Percentiles rank a stretch among this genome's conserved stretches.
These are phyloP conservation scores for Fundulus diaphanus DNA, from an alignment of 2,797 vertebrate species.

Conservation along the genomic window DNA sequence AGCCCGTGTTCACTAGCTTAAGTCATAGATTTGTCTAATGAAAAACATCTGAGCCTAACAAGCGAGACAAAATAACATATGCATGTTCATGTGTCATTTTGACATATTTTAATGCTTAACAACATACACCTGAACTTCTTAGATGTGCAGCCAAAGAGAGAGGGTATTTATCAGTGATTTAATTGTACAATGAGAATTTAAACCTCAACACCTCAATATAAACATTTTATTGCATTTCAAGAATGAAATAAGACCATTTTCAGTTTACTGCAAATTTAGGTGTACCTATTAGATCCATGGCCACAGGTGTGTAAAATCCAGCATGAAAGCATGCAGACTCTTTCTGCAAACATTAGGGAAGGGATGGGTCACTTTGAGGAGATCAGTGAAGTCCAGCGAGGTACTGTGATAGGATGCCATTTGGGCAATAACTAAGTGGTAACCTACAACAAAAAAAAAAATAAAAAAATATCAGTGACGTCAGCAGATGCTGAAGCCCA, in stretches of 20 bases:
- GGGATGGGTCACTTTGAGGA: neutral
- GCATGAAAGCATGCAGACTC: neutral
- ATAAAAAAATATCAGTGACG: too few relatives aligned
- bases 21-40: neutral
- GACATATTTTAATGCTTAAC: neutral
- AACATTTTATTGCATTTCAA: neutral
- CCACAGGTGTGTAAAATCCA: neutral
- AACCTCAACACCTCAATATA: neutral
- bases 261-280: neutral
- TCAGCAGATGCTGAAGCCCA: neutral
- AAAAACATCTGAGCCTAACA: neutral
- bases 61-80: neutral
- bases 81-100: neutral
- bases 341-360: neutral
- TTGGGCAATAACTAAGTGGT: neutral
- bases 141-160: neutral
- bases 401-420: neutral
- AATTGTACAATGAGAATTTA: neutral
- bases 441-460: neutral
- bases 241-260: neutral
- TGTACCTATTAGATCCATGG: neutral
- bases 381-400: neutral
- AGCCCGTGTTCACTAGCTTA: neutral
- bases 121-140: neutral
- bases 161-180: neutral